Evolutionary conservation across 2,888 invertebrate genomes (phyloP).

Genomic region (Temnothorax ravouxi): DNA sequence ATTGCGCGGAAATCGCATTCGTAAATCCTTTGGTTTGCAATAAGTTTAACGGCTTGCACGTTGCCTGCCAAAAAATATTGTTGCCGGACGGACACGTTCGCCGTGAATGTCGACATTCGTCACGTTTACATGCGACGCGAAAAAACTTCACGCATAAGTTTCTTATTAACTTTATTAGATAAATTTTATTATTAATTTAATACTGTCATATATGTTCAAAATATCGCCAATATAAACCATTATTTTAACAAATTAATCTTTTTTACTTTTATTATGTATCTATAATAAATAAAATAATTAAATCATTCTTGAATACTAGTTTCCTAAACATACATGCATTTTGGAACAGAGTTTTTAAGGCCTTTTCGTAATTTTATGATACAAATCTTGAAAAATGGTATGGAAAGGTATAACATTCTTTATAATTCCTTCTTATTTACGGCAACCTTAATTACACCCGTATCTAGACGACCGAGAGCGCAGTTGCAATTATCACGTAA

Average conservation of each 20-base stretch:
- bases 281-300: conserved; percentile 3
- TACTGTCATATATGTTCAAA: neutral
- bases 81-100: conserved; percentile 18
- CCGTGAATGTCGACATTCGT: conserved; percentile 23
- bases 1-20: conserved; percentile 36
- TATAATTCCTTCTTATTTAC: conserved; percentile 27
- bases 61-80: conserved; percentile 37
- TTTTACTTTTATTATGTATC: neutral
- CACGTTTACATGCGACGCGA: conserved; percentile 31
- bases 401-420: neutral
- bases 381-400: neutral
- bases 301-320: neutral
- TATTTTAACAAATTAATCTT: conserved; percentile 15
- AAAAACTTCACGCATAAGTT: conserved; percentile 6
- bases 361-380: neutral
- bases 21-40: conserved; percentile 63
- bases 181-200: neutral
- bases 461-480: conserved; percentile 6
- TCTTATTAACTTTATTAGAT: conserved; percentile 12
- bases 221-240: neutral
- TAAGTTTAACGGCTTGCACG: conserved; percentile 59
- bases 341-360: too few species aligned
- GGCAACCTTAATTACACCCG: conserved; percentile 47
- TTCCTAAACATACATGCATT: neutral
- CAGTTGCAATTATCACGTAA: conserved; percentile 57